A percentile compares a stretch with the other conserved stretches of the same genome.
These are phyloP conservation scores for Scaptomyza montana DNA, from an alignment of 1,140 invertebrate genomes.

Conservation along the genomic window DNA sequence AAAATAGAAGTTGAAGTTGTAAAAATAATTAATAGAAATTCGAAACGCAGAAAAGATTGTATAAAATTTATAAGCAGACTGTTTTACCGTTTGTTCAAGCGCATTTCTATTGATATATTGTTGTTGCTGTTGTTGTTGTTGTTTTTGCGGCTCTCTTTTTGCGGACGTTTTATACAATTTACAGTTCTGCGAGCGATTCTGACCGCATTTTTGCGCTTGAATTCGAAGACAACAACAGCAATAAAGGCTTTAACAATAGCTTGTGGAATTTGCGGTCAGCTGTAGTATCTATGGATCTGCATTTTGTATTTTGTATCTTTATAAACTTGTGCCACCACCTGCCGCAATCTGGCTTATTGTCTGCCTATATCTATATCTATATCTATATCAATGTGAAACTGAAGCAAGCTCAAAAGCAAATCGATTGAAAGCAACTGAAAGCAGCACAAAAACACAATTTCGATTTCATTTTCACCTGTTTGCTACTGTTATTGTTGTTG, in stretches of 20 bases:
- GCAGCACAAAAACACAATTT: constrained; percentile 48
- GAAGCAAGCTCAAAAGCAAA: constrained; percentile 7
- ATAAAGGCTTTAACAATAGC: constrained; percentile 15
- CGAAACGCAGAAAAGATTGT: constrained; percentile 10
- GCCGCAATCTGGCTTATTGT: constrained; percentile 7
- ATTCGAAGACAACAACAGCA: constrained; percentile 34
- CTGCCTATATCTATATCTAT: background rate
- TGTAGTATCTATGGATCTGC: constrained; percentile 1
- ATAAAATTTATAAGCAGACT: constrained; percentile 49
- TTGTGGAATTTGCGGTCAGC: constrained; percentile 9
- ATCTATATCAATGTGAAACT: background rate
- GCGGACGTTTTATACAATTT: constrained; percentile 46
- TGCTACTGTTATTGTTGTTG: too few relatives aligned
- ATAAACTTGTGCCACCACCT: constrained; percentile 5
- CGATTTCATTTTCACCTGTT: constrained; percentile 80
- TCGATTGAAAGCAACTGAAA: constrained; percentile 49
- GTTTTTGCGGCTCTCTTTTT: background rate
- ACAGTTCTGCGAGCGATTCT: constrained; percentile 72
- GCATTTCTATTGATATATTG: constrained; percentile 42
- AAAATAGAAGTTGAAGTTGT: constrained; percentile 23
- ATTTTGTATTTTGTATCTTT: constrained; percentile 5
- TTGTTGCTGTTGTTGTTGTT: constrained; percentile 17
- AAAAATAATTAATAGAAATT: constrained; percentile 1
- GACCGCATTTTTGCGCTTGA: constrained; percentile 76
- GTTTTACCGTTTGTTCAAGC: constrained; percentile 60